phyloP scores from a whole-genome alignment of 2,113 vertebrate genomes.

The Parus major region DNA sequence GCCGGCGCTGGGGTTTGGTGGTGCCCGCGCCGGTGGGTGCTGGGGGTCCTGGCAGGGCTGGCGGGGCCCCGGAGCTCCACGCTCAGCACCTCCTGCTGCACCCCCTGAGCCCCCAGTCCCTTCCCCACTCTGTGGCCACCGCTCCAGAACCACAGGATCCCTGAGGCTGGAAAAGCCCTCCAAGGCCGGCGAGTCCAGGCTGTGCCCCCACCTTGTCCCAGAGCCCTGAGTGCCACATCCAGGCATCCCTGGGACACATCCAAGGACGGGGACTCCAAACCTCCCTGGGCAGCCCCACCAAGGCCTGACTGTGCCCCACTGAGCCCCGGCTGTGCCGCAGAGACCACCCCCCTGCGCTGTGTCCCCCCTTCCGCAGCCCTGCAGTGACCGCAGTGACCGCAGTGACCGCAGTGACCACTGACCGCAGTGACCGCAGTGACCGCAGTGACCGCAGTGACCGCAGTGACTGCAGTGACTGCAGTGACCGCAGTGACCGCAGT shows the following conservation, averaged over 20 bases:
- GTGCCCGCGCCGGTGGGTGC: background rate
- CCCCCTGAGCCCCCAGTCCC: background rate
- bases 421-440: fast-evolving
- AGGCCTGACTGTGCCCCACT: fast-evolving
- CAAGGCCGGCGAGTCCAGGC: fast-evolving
- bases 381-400: background rate
- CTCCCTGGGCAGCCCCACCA: background rate
- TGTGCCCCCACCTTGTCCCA: background rate
- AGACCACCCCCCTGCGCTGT: background rate
- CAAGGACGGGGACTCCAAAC: background rate
- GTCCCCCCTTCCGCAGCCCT: fast-evolving
- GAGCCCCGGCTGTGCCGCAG: fast-evolving
- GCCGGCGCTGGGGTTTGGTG: background rate
- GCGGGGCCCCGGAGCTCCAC: fast-evolving
- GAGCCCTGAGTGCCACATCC: background rate
- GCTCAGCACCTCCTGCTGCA: background rate
- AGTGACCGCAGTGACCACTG: fast-evolving
- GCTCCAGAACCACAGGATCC: fast-evolving
- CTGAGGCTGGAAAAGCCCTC: background rate
- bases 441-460: background rate
- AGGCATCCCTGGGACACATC: background rate
- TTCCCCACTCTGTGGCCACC: background rate
- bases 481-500: background rate
- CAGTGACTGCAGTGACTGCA: background rate
- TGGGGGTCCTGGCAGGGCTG: background rate